phyloP scores from a whole-genome alignment of 2,797 vertebrate species.

The Ctenosaura bakeri region DNA sequence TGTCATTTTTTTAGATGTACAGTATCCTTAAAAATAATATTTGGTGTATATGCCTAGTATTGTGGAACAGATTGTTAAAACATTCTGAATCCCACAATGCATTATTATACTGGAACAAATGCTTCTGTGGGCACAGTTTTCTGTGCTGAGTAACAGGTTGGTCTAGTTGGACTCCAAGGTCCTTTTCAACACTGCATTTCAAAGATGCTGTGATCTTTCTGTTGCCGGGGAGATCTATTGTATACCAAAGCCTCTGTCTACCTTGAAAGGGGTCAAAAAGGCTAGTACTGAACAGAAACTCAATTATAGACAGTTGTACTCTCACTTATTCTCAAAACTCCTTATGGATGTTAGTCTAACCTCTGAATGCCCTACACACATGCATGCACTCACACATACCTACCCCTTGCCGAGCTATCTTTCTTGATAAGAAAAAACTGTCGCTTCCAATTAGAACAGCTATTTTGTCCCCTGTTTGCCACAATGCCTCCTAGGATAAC shows the following conservation, averaged over 20 bases:
- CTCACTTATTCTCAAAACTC: not conserved
- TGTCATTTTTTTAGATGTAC: not conserved
- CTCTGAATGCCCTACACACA: accelerated
- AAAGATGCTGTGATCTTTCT: not conserved
- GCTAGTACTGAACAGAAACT: constrained; percentile 39
- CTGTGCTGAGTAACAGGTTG: not conserved
- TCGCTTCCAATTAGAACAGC: not conserved
- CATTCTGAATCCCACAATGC: not conserved
- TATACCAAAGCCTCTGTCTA: not conserved
- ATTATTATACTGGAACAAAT: not conserved
- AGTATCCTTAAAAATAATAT: not conserved
- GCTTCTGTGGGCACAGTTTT: too few relatives aligned
- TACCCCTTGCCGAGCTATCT: accelerated
- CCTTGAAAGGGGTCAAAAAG: accelerated
- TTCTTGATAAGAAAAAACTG: constrained; percentile 1
- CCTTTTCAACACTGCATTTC: not conserved
- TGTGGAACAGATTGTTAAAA: not conserved
- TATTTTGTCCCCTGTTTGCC: constrained; percentile 19
- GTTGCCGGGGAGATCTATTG: not conserved
- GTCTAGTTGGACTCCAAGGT: not conserved
- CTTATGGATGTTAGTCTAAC: accelerated
- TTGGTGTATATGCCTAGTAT: too few relatives aligned
- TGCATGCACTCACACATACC: not conserved
- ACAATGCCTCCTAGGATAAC: not conserved
- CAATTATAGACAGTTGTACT: accelerated